Evolutionary conservation across 2,797 vertebrate genomes (phyloP).

Genomic region (Spondyliosoma cantharus): DNA sequence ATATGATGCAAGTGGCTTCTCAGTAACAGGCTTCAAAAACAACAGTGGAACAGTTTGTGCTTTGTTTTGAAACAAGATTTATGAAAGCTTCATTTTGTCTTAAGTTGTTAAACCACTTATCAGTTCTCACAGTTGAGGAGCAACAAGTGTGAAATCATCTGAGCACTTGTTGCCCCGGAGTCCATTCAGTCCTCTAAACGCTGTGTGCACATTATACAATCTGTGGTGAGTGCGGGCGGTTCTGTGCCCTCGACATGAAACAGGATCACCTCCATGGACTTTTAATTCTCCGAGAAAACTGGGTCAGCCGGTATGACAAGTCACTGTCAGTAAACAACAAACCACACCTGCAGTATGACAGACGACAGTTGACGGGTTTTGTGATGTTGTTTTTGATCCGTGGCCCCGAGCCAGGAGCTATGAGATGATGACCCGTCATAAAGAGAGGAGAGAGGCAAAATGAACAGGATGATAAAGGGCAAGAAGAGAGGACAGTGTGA

Average conservation of each 20-base stretch:
- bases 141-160: too few relatives aligned
- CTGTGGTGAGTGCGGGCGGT: not conserved
- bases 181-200: not conserved
- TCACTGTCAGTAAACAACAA: not conserved
- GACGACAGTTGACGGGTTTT: not conserved
- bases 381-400: not conserved
- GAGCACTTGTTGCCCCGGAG: slow-evolving; percentile 14
- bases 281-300: slow-evolving; percentile 8
- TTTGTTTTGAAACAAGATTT: not conserved
- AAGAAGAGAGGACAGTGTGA: not conserved
- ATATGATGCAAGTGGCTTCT: not conserved
- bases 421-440: not conserved
- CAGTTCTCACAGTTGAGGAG: not conserved
- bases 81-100: not conserved
- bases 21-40: not conserved
- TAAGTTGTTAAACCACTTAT: not conserved
- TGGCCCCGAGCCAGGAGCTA: not conserved
- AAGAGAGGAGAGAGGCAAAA: not conserved
- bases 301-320: not conserved
- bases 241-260: not conserved
- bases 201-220: not conserved
- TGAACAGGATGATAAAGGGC: not conserved
- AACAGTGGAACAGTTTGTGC: not conserved
- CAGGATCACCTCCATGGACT: not conserved
- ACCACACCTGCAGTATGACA: slow-evolving; percentile 11